Percentiles rank a stretch among this genome's conserved stretches.
Conservation (phyloP, 2,888 invertebrate genomes). For the Leptopilina myrica region DNA sequence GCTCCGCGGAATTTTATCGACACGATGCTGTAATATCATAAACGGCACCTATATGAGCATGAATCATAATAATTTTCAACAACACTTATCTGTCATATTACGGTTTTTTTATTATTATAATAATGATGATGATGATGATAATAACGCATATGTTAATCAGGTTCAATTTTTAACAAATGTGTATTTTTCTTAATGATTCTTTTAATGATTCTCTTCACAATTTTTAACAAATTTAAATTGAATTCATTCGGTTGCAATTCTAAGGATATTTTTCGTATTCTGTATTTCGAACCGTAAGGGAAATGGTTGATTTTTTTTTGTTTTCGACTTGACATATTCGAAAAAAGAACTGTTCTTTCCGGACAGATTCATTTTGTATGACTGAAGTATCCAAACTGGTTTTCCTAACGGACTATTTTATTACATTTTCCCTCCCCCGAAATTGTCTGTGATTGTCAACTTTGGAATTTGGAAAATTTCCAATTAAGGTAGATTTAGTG, state of each 20-base stretch:
- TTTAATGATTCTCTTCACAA: not conserved
- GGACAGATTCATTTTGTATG: not conserved
- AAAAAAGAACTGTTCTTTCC: not conserved
- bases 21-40: slow-evolving; percentile 30
- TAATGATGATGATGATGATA: slow-evolving; percentile 6
- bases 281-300: too few relatives aligned
- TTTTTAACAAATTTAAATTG: not conserved
- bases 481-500: not conserved
- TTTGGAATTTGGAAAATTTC: not conserved
- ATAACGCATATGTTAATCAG: slow-evolving; percentile 6
- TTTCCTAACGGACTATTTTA: slow-evolving; percentile 32
- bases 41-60: slow-evolving; percentile 14
- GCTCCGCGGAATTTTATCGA: slow-evolving; percentile 31
- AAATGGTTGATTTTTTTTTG: too few relatives aligned
- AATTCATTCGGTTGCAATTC: not conserved
- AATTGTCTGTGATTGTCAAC: not conserved
- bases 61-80: slow-evolving; percentile 25
- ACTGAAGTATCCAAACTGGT: slow-evolving; percentile 25
- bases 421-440: slow-evolving; percentile 24
- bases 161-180: not conserved
- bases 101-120: not conserved
- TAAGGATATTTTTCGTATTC: too few relatives aligned
- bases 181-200: not conserved
- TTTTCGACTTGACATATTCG: too few relatives aligned
- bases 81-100: slow-evolving; percentile 31